Base-by-base conservation (phyloP, 2,797 vertebrate genomes). In the Sparus aurata region DNA sequence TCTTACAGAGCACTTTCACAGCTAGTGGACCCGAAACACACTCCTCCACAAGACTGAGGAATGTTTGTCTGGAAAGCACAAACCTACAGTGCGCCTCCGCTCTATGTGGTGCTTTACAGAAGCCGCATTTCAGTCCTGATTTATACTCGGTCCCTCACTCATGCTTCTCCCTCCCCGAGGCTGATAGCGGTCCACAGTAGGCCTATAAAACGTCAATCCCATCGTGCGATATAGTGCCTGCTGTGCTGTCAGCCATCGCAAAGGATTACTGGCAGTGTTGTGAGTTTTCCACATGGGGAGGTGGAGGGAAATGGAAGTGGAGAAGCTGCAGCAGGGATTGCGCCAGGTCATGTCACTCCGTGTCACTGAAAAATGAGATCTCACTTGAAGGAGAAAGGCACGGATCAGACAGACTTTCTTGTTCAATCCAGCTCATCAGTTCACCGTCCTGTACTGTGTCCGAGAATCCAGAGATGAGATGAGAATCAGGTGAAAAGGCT, bases 241-340 rank as follows among this genome's bases (percentile, higher is more conserved):
- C 90, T 87, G 89, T 70, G 80, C 84, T 91, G 83, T 89, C 90
- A 85, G 79, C 83, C 87, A 83, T 88, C 80, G 75, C 84, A 60
- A 59, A 73, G 77, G 83, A 88, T 90, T 90, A 86, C 86, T 85
- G 85, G 85, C 82, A 82, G 73, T 18, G 79, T 77, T 82, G 62
- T 27, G 79, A 79, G 79, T 79, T 47, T 83, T 85, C 85, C 83
- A 84, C 84, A 89, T 15, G 18, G 72, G 66, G 61, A 75, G 58
- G 61, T 73, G 79, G 63, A 73, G 73, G 81, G 6, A 87, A 83
- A 72, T 85, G 65, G 75, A 82, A 84, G 64, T 73, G 65, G 66
- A 75, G 70, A 73, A 73, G 60, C 73, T 55, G 57, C 46, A 61
- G 67, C 76, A 38, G 71, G 59, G 75, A 50, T 75, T 74, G 73